phyloP scores from a whole-genome alignment of 2,888 invertebrate genomes.

The Eustalomyia histrio region DNA sequence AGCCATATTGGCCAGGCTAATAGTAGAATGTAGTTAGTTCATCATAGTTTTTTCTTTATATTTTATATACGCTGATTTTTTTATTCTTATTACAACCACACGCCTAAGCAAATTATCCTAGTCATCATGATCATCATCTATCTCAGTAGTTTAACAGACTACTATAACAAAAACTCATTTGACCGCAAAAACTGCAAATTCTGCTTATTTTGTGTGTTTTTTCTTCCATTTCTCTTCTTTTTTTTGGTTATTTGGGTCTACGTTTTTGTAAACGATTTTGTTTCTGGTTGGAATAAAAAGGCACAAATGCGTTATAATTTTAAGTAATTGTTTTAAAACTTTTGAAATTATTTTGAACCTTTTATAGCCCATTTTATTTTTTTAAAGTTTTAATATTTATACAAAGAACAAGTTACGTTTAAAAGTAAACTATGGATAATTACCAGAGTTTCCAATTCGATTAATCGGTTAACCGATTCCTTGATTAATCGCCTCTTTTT shows the following conservation, averaged over 20 bases:
- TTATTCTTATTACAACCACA: constrained; percentile 40
- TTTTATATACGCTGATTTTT: not conserved
- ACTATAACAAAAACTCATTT: constrained; percentile 38
- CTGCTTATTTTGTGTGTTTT: not conserved
- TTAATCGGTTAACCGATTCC: too few species aligned
- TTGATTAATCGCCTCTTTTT: too few species aligned
- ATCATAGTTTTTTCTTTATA: constrained; percentile 24
- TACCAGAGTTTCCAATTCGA: too few species aligned
- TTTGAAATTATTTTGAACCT: too few species aligned
- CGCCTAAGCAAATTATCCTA: constrained; percentile 57
- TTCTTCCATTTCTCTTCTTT: constrained; percentile 6
- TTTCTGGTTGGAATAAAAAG: not conserved
- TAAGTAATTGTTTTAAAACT: constrained; percentile 20
- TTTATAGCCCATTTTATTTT: too few species aligned
- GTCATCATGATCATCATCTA: constrained; percentile 50
- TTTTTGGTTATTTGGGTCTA: constrained; percentile 27
- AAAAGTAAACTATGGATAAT: too few species aligned
- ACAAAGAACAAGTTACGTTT: too few species aligned
- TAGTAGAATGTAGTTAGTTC: constrained; percentile 38
- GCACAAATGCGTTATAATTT: constrained; percentile 17
- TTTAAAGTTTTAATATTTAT: too few species aligned
- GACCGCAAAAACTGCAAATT: constrained; percentile 46
- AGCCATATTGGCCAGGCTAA: constrained; percentile 38
- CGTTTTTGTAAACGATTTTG: constrained; percentile 30
- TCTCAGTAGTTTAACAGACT: constrained; percentile 4